Conservation (phyloP, 2,888 invertebrate species). For the Halictus ligatus region DNA sequence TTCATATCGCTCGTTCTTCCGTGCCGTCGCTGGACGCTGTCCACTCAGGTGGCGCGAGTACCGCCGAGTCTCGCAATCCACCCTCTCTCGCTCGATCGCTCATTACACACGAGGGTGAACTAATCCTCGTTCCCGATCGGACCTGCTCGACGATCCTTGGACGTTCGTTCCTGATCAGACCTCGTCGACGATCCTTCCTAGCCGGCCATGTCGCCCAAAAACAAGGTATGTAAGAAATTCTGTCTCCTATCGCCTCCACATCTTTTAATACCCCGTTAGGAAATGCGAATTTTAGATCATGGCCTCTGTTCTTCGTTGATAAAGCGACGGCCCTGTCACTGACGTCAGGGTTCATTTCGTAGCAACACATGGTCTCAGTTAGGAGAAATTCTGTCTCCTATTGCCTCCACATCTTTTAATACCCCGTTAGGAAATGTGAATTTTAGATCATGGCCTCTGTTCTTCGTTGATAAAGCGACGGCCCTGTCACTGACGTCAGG, state of each 20-base stretch:
- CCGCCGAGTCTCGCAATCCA: slow-evolving; percentile 46
- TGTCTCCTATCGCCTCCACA: not conserved
- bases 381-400: no score
- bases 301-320: not conserved
- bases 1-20: slow-evolving; percentile 74
- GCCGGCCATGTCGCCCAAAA: slow-evolving; percentile 74
- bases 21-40: slow-evolving; percentile 71
- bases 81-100: slow-evolving; percentile 23
- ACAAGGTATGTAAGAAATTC: slow-evolving; percentile 73
- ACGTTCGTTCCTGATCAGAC: not conserved
- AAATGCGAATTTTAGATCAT: not conserved
- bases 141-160: not conserved
- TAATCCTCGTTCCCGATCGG: slow-evolving; percentile 43
- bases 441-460: not conserved
- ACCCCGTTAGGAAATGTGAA: not conserved
- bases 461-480: not conserved
- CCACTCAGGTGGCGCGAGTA: slow-evolving; percentile 66
- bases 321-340: not conserved
- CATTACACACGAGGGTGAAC: slow-evolving; percentile 50
- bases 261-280: not conserved
- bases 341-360: not conserved
- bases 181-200: slow-evolving; percentile 14
- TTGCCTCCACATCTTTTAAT: no score
- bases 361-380: not conserved
- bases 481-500: not conserved